phyloP scores from a whole-genome alignment of 2,113 vertebrate species.

The Phaetusa simplex region DNA sequence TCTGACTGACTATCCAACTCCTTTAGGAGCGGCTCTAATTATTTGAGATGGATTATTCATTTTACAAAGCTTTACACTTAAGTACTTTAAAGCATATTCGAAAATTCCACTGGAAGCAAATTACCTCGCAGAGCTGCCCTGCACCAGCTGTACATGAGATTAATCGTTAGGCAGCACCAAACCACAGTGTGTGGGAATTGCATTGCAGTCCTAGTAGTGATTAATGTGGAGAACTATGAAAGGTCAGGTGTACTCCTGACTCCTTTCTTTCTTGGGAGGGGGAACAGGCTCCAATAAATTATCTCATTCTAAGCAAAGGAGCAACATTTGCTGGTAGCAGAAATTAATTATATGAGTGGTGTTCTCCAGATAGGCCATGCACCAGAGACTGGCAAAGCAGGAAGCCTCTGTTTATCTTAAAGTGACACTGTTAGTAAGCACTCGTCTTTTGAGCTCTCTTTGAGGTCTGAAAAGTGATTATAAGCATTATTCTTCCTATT shows the following conservation, averaged over 20 bases:
- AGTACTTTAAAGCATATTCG: not conserved
- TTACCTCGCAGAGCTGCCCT: not conserved
- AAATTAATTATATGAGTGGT: not conserved
- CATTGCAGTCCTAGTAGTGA: not conserved
- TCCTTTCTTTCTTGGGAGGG: not conserved
- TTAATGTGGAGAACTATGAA: not conserved
- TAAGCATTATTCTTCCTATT: not conserved
- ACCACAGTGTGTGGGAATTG: not conserved
- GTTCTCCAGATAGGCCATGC: not conserved
- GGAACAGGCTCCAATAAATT: not conserved
- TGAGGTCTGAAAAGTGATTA: not conserved
- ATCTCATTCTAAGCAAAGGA: not conserved
- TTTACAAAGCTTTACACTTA: conserved; percentile 1
- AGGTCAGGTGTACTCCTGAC: not conserved
- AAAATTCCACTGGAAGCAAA: conserved; percentile 13
- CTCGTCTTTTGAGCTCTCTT: not conserved
- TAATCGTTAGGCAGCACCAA: not conserved
- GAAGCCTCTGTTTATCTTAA: not conserved
- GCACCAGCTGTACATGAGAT: not conserved
- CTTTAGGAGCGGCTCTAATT: not conserved
- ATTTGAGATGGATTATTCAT: not conserved
- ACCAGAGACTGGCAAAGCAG: not conserved
- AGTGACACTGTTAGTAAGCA: not conserved
- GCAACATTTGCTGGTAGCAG: not conserved
- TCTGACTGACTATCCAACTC: not conserved